Evolutionary conservation across 2,888 invertebrate species (phyloP), one percentile per base, ranked within the genome.

Genomic region (Ommatoiulus sabulosus): DNA sequence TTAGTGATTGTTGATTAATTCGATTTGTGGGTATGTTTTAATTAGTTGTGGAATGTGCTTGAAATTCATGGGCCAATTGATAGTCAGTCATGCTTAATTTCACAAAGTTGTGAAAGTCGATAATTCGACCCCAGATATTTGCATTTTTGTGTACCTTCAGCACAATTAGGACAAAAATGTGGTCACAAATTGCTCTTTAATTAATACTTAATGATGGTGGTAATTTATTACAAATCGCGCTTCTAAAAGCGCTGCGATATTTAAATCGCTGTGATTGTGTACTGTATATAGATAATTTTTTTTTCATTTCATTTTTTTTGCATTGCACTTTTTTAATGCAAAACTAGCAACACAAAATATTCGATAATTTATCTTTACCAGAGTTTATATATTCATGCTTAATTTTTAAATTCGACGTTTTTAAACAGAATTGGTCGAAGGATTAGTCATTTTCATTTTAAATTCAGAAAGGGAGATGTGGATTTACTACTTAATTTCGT

Each of bases 241-340:
- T 72, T 72, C 72, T 72, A 24, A 24, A 72, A 72, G 24, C 10
- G 72, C 24, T n/a, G 24, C 24, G 72, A 72, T 72, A 35, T 80
- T 35, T 80, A 20, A 24, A 20, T 80, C 35, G 35, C 24, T 72
- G 35, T 80, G 80, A 80, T 80, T 80, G 80, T 80, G 80, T n/a
- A n/a, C n/a, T n/a, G n/a, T 80, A 80, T 35, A 80, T 80, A 80
- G 80, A 80, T 80, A 5, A 35, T 72, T 72, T 80, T 80, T 80
- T 80, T 24, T 80, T 80, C 20, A 24, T 24, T 72, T 8, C 8
- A 24, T 72, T 72, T n/a, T 72, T 72, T 80, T 35, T 80, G 80
- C 80, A 80, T 80, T 35, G 80, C 80, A 12, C 8, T 80, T 80
- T 80, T 80, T 80, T 35, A 35, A 80, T 80, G 80, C 20, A 80